phyloP scores from a whole-genome alignment of 2,113 vertebrate genomes.

The Boulengeromyrus knoepffleri region DNA sequence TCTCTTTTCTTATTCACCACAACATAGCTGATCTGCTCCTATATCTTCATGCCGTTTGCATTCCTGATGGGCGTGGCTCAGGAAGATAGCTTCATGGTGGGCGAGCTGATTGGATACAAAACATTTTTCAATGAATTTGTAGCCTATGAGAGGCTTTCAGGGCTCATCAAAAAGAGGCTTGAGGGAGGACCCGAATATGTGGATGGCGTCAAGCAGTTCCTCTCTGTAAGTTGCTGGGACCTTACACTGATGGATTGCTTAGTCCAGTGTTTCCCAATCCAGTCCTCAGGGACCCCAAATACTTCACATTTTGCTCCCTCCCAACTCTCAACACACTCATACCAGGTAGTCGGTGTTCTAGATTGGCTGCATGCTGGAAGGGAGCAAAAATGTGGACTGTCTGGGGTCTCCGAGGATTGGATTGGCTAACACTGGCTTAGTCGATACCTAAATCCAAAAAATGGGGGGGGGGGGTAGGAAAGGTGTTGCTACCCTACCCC shows the following conservation, averaged over 20 bases:
- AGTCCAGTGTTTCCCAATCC: no score
- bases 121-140: constrained; percentile 82
- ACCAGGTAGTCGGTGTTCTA: no score
- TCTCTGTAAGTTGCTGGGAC: constrained; percentile 41
- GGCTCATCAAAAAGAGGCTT: constrained; percentile 62
- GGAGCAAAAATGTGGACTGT: no score
- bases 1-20: constrained; percentile 17
- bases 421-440: background rate
- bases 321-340: no score
- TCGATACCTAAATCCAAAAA: background rate
- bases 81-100: constrained; percentile 79
- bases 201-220: constrained; percentile 66
- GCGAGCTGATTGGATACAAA: constrained; percentile 57
- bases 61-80: constrained; percentile 87
- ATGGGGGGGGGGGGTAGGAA: background rate
- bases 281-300: no score
- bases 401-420: no score
- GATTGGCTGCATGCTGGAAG: no score
- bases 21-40: constrained; percentile 73
- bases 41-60: constrained; percentile 79
- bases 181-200: constrained; percentile 66
- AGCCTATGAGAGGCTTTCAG: constrained; percentile 70
- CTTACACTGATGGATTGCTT: background rate
- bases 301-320: no score
- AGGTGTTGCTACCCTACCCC: background rate